Percentiles rank a stretch among this genome's conserved stretches.
Evolutionary conservation across 2,797 vertebrate species (phyloP).

Genomic region (Limnodromus scolopaceus): DNA sequence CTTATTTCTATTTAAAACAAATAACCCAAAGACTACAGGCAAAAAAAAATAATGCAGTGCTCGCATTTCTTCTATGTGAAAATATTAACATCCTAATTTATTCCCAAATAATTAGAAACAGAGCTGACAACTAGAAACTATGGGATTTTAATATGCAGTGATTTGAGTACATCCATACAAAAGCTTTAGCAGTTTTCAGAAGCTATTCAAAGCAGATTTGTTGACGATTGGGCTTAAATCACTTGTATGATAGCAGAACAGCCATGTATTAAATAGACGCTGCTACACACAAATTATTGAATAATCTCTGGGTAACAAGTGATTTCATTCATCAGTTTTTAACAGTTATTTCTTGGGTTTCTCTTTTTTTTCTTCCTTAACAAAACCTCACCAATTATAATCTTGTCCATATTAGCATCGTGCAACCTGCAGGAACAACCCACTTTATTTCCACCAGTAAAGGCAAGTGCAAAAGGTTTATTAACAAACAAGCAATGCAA

Average conservation of each 20-base stretch:
- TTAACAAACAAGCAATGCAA: not conserved
- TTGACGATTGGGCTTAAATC: not conserved
- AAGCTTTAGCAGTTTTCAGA: not conserved
- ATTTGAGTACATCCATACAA: not conserved
- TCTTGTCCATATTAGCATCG: not conserved
- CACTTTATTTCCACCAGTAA: not conserved
- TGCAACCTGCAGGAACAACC: not conserved
- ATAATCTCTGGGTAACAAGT: not conserved
- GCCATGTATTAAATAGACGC: not conserved
- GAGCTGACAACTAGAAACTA: not conserved
- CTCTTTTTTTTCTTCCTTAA: not conserved
- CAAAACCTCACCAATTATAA: not conserved
- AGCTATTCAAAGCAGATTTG: not conserved
- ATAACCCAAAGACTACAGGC: not conserved
- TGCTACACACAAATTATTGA: not conserved
- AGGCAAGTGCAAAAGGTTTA: not conserved
- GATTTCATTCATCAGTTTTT: not conserved
- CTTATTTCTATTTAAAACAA: not conserved
- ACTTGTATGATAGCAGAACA: not conserved
- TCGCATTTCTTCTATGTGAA: not conserved
- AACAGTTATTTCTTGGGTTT: not conserved
- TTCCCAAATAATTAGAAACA: not conserved
- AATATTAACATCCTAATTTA: not conserved
- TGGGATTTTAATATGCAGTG: not conserved
- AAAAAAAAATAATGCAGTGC: not conserved